Percentiles rank a stretch among this genome's conserved stretches.
Conservation (phyloP, 2,888 invertebrate genomes). For the Mesochorus sp. region DNA sequence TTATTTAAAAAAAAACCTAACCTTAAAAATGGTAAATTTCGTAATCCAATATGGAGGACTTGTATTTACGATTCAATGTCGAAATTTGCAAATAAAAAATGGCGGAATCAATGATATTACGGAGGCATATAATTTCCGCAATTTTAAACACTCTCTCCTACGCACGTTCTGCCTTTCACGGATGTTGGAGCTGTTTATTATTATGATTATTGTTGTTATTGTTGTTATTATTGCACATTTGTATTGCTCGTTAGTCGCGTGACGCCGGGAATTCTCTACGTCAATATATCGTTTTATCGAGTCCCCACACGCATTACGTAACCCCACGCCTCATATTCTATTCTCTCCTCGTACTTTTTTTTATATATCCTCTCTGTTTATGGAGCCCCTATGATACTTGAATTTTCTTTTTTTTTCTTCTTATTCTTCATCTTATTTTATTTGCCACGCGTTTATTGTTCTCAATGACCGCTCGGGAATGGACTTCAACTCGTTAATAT, state of each 20-base stretch:
- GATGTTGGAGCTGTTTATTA: neutral
- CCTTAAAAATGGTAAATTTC: neutral
- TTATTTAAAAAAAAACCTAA: neutral
- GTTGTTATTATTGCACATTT: slow-evolving; percentile 40
- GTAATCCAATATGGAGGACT: too few species aligned
- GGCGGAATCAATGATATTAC: too few species aligned
- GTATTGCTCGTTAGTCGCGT: slow-evolving; percentile 59
- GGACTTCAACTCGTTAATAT: too few species aligned
- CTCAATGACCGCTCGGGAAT: neutral
- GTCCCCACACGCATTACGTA: slow-evolving; percentile 46
- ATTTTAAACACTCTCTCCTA: neutral
- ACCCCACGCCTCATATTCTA: slow-evolving; percentile 54
- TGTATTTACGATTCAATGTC: too few species aligned
- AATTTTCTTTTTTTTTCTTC: neutral
- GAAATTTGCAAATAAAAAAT: too few species aligned
- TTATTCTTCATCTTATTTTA: neutral
- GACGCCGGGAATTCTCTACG: slow-evolving; percentile 46
- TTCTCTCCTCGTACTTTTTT: slow-evolving; percentile 34
- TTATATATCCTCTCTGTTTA: slow-evolving; percentile 37
- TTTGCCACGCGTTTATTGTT: neutral
- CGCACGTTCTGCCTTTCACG: neutral
- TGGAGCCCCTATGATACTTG: neutral
- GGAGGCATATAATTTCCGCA: too few species aligned
- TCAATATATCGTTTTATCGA: slow-evolving; percentile 57
- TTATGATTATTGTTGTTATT: too few species aligned